These are phyloP conservation scores for Labeo rohita DNA, from an alignment of 2,113 vertebrate species.

Conservation along the genomic window DNA sequence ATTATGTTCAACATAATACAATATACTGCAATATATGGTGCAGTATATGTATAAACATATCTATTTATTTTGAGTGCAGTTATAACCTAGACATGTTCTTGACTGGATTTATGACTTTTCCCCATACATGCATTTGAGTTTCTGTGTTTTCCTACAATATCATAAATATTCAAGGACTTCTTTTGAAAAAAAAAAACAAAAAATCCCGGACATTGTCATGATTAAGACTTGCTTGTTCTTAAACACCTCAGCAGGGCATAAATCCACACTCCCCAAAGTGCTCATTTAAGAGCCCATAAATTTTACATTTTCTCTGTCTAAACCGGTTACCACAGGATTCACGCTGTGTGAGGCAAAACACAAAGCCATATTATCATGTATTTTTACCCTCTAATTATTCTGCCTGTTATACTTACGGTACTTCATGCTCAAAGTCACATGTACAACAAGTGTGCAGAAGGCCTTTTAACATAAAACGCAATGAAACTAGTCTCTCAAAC, in stretches of 20 bases:
- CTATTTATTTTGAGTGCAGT: neutral
- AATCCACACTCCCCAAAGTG: conserved; percentile 59
- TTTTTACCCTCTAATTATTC: conserved; percentile 60
- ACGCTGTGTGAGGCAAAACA: conserved; percentile 59
- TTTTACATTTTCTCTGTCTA: conserved; percentile 65
- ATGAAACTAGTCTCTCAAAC: neutral
- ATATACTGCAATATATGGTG: neutral
- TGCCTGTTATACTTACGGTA: conserved; percentile 45
- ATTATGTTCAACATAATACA: neutral
- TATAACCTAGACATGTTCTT: neutral
- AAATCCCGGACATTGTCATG: conserved; percentile 51
- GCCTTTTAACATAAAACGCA: neutral
- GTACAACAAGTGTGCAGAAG: neutral
- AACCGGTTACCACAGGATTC: conserved; percentile 58
- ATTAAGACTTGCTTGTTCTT: conserved; percentile 64
- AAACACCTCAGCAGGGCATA: conserved; percentile 63
- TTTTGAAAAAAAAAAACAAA: conserved; percentile 42
- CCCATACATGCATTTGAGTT: neutral
- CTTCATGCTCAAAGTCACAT: conserved; percentile 45
- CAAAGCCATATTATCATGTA: conserved; percentile 61
- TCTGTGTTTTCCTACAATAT: conserved; percentile 25
- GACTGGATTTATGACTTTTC: neutral
- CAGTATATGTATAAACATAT: neutral
- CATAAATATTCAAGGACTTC: conserved; percentile 66
- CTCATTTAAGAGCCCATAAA: conserved; percentile 67